Evolutionary conservation across 2,797 vertebrate species (phyloP).

Genomic region (Todus mexicanus): DNA sequence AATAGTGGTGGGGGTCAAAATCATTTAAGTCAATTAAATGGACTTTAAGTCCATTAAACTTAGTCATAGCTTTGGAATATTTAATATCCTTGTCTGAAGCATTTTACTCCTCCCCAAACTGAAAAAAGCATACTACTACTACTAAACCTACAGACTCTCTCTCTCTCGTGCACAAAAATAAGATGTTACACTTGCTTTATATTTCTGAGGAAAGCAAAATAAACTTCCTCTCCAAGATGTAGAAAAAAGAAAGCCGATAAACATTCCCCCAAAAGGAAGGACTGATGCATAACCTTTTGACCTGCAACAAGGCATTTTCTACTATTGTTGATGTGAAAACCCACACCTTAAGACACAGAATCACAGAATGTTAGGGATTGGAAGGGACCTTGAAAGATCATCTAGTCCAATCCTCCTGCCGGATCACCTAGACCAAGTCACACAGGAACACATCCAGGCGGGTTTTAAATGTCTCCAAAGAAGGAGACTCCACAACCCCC

Average conservation of each 20-base stretch:
- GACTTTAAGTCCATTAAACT: too few species aligned
- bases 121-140: not conserved
- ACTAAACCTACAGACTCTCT: not conserved
- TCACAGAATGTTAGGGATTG: too few species aligned
- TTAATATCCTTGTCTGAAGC: not conserved
- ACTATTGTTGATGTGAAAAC: not conserved
- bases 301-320: not conserved
- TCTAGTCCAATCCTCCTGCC: too few species aligned
- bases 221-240: not conserved
- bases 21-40: not conserved
- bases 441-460: too few species aligned
- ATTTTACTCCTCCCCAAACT: not conserved
- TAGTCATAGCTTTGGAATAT: not conserved
- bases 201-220: not conserved
- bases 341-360: not conserved
- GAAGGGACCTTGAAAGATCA: too few species aligned
- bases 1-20: rapidly evolving
- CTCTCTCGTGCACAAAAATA: not conserved
- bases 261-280: conserved; percentile 12
- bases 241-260: not conserved
- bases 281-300: conserved; percentile 30
- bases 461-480: too few species aligned
- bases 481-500: too few species aligned
- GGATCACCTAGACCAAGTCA: too few species aligned
- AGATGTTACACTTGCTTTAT: not conserved